A percentile compares a stretch with the other conserved stretches of the same genome.
phyloP scores from a whole-genome alignment of 2,797 vertebrate genomes.

The Notolabrus celidotus region DNA sequence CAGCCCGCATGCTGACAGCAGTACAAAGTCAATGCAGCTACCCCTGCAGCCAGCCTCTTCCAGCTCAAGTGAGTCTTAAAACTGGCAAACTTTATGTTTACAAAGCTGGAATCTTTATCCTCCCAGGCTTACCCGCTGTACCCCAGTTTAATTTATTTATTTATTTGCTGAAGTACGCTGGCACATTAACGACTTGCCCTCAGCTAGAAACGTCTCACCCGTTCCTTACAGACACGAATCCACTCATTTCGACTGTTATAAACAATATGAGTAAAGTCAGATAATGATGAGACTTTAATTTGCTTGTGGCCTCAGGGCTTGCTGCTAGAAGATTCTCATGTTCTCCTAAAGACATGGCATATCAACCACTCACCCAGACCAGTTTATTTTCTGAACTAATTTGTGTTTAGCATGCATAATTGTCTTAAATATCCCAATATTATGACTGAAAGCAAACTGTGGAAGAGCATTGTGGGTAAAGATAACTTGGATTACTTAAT shows the following conservation, averaged over 20 bases:
- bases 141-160: slow-evolving; percentile 32
- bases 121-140: slow-evolving; percentile 20
- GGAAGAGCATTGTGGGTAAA: slow-evolving; percentile 39
- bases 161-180: slow-evolving; percentile 30
- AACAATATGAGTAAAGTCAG: slow-evolving; percentile 65
- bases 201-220: slow-evolving; percentile 31
- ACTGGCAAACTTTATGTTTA: slow-evolving; percentile 46
- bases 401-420: slow-evolving; percentile 53
- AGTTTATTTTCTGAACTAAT: slow-evolving; percentile 48
- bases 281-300: slow-evolving; percentile 61
- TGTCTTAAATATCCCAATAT: slow-evolving; percentile 45
- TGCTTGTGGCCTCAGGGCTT: slow-evolving; percentile 23
- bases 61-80: slow-evolving; percentile 36
- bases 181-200: slow-evolving; percentile 46
- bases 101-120: slow-evolving; percentile 30
- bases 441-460: slow-evolving; percentile 50
- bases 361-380: slow-evolving; percentile 45
- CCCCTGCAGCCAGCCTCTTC: slow-evolving; percentile 15
- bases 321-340: slow-evolving; percentile 40
- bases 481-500: slow-evolving; percentile 59
- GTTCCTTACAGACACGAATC: slow-evolving; percentile 37
- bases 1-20: slow-evolving; percentile 34
- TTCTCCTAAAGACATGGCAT: slow-evolving; percentile 47
- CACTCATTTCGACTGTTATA: slow-evolving; percentile 41
- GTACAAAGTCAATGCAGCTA: slow-evolving; percentile 38